Base-by-base conservation (phyloP, 2,797 vertebrate genomes). In the Lateolabrax maculatus region DNA sequence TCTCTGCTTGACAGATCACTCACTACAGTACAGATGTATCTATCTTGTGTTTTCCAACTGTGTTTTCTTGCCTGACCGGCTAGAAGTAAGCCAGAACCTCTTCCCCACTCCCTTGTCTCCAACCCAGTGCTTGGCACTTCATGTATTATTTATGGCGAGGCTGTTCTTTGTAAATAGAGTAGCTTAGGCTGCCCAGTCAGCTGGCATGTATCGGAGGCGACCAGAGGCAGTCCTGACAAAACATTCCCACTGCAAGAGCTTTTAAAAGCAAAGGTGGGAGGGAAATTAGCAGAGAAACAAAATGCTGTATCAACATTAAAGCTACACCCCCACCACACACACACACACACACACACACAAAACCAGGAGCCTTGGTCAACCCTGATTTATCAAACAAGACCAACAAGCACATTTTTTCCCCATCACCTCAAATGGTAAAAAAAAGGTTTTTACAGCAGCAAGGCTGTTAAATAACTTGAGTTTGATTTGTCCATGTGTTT, bases 141-240 rank as follows among this genome's bases (percentile, higher is more conserved):
- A 57, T 91, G 75, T 86, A 91, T 92, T 90, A 90, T 91, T 93
- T 77, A 92, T 92, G 69, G 37, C 3, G 4, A 67, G 48, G 62
- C 79, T 78, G 78, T 73, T 80, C 57, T 85, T 70, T 85, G 88
- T 90, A 89, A 90, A 85, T 66, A 77, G 79, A 79, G 87, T 41
- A 77, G 75, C 75, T 64, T 6, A 21, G 77, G 70, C 75, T 23
- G 31, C 71, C 61, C 86, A 75, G 83, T 90, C 86, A 80, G 88
- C 72, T 86, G 61, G 56, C 23, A 10, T 87, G 71, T 57, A 48
- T 75, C 8, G 5, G 49, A 67, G 31, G 29, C 55, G 19, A 77
- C 80, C 58, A 69, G 18, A 51, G 80, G 63, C 80, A 67, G 56
- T 25, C 75, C 86, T 83, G 83, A 87, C 80, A 87, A 86, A 85